Conservation (phyloP, 1,140 invertebrate genomes). For the Zophobas morio region DNA sequence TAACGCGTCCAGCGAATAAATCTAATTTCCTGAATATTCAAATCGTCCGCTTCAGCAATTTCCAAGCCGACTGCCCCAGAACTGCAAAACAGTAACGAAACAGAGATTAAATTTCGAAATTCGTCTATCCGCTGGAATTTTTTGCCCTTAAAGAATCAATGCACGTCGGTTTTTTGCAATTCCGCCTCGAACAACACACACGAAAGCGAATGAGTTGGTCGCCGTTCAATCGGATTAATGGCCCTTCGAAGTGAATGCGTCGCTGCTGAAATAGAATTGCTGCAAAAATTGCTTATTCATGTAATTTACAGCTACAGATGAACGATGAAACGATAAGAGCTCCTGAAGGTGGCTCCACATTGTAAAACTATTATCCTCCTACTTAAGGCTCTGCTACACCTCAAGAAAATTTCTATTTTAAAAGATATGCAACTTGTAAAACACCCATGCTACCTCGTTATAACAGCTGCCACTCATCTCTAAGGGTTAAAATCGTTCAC, state of each 20-base stretch:
- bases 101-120: conserved; percentile 26
- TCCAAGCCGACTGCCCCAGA: conserved; percentile 9
- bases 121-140: conserved; percentile 6
- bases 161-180: conserved; percentile 10
- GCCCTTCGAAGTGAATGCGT: conserved; percentile 10
- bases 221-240: conserved; percentile 28
- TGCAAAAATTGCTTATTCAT: conserved; percentile 31
- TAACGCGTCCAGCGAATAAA: conserved; percentile 27
- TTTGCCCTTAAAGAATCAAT: conserved; percentile 5
- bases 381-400: too few relatives aligned
- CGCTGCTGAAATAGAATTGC: conserved; percentile 24
- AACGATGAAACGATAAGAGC: not conserved
- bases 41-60: conserved; percentile 39
- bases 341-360: too few relatives aligned
- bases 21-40: conserved; percentile 27
- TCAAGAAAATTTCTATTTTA: too few relatives aligned
- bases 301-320: conserved; percentile 18
- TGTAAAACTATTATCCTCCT: too few relatives aligned
- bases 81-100: conserved; percentile 15
- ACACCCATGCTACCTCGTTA: too few relatives aligned
- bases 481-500: too few relatives aligned
- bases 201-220: not conserved
- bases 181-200: conserved; percentile 5
- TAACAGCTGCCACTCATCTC: too few relatives aligned
- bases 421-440: too few relatives aligned